These are phyloP conservation scores for Euzophera pinguis DNA, from an alignment of 2,888 invertebrate genomes.

Conservation along the genomic window DNA sequence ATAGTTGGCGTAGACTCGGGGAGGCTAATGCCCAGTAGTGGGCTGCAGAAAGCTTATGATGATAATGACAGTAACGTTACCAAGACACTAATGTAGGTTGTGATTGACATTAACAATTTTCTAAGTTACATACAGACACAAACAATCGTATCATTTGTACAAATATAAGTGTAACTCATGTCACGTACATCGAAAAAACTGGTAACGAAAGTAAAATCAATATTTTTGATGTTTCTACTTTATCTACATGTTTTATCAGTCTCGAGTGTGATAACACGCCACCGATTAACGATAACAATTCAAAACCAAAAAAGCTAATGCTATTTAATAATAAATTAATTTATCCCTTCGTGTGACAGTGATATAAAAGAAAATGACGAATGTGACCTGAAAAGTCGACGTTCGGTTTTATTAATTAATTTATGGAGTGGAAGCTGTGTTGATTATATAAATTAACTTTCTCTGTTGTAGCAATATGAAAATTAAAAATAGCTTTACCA, in stretches of 20 bases:
- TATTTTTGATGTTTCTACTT: slow-evolving; percentile 56
- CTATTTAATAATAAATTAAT: slow-evolving; percentile 29
- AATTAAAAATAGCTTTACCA: too few species aligned
- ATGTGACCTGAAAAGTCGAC: background rate
- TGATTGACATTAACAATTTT: too few species aligned
- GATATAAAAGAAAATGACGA: slow-evolving; percentile 5
- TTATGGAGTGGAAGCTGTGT: background rate
- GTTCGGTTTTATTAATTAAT: background rate
- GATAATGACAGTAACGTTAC: too few species aligned
- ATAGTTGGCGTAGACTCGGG: too few species aligned
- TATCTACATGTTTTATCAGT: slow-evolving; percentile 62
- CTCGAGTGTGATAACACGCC: slow-evolving; percentile 57
- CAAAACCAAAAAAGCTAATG: slow-evolving; percentile 31
- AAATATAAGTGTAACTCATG: slow-evolving; percentile 8
- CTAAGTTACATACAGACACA: background rate
- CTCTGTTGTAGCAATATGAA: background rate
- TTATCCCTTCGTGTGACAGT: slow-evolving; percentile 9
- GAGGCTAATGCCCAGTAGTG: too few species aligned
- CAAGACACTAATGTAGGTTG: too few species aligned
- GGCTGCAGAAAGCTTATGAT: too few species aligned
- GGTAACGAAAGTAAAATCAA: slow-evolving; percentile 52
- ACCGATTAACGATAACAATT: slow-evolving; percentile 59
- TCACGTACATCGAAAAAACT: background rate
- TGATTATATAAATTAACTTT: background rate
- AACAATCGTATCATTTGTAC: background rate